Evolutionary conservation across 2,113 vertebrate species (phyloP).

Genomic region (Cyanocitta stelleri): DNA sequence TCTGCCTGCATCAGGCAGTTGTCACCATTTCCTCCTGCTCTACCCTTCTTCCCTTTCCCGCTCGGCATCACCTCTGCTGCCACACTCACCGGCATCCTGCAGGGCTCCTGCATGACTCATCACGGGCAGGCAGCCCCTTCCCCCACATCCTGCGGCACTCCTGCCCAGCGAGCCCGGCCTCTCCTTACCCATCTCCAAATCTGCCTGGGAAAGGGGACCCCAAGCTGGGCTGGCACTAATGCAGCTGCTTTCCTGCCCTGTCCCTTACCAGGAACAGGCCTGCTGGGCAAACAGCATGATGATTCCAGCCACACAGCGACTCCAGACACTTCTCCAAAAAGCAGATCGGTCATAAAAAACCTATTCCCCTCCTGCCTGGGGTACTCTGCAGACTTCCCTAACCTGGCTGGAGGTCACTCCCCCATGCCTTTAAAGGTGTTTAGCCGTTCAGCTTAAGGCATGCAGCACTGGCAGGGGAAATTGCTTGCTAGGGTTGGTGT

Average conservation of each 20-base stretch:
- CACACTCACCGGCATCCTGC: slow-evolving; percentile 30
- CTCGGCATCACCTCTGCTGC: slow-evolving; percentile 4
- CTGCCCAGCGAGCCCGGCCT: not conserved
- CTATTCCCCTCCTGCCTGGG: not conserved
- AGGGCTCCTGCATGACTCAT: slow-evolving; percentile 44
- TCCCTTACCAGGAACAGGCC: not conserved
- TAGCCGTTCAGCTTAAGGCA: not conserved
- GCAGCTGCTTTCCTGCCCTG: not conserved
- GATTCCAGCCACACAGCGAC: not conserved
- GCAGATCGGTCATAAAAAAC: not conserved
- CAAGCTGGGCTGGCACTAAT: accelerated
- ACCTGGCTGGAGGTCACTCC: not conserved
- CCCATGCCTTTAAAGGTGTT: not conserved
- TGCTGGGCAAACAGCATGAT: not conserved
- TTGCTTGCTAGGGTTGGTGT: not conserved
- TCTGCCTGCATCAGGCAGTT: not conserved
- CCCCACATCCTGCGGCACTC: not conserved
- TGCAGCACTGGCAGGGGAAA: not conserved
- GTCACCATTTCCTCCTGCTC: not conserved
- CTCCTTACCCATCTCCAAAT: not conserved
- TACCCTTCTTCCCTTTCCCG: not conserved
- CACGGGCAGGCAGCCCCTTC: not conserved
- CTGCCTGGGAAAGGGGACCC: not conserved
- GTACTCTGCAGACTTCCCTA: not conserved
- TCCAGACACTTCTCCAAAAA: not conserved